phyloP scores from a whole-genome alignment of 2,888 invertebrate genomes.

The Brachyptera putata region DNA sequence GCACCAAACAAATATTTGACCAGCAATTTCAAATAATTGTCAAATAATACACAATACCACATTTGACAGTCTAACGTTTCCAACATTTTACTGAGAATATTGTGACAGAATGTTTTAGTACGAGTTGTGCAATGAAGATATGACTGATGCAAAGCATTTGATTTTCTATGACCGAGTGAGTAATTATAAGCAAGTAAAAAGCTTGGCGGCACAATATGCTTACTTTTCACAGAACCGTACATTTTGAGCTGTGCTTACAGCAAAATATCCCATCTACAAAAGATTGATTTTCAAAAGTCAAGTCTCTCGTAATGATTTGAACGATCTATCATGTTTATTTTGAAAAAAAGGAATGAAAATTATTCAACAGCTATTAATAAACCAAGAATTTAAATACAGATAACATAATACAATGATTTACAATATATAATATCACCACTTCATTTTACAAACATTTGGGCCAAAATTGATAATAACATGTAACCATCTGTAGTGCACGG shows the following conservation, averaged over 20 bases:
- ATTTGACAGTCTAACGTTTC: constrained; percentile 6
- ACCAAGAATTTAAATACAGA: background rate
- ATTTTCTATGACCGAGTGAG: too few relatives aligned
- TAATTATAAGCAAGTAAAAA: too few relatives aligned
- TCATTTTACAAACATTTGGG: background rate
- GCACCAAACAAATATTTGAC: constrained; percentile 19
- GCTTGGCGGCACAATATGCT: too few relatives aligned
- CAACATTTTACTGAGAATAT: background rate
- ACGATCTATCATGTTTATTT: too few relatives aligned
- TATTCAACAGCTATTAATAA: too few relatives aligned
- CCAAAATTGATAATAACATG: background rate
- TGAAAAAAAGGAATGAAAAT: too few relatives aligned
- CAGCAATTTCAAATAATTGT: background rate
- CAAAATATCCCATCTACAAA: too few relatives aligned
- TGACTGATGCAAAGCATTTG: background rate
- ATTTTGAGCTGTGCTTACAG: too few relatives aligned
- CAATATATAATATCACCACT: constrained; percentile 3
- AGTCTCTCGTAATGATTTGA: too few relatives aligned
- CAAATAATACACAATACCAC: constrained; percentile 6
- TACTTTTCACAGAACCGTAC: too few relatives aligned
- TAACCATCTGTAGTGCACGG: background rate
- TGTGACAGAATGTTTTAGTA: too few relatives aligned
- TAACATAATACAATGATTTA: constrained; percentile 9
- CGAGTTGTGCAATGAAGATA: background rate
- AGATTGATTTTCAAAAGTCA: too few relatives aligned